These are phyloP conservation scores for Podiceps cristatus DNA, from an alignment of 2,113 vertebrate species.

Conservation along the genomic window DNA sequence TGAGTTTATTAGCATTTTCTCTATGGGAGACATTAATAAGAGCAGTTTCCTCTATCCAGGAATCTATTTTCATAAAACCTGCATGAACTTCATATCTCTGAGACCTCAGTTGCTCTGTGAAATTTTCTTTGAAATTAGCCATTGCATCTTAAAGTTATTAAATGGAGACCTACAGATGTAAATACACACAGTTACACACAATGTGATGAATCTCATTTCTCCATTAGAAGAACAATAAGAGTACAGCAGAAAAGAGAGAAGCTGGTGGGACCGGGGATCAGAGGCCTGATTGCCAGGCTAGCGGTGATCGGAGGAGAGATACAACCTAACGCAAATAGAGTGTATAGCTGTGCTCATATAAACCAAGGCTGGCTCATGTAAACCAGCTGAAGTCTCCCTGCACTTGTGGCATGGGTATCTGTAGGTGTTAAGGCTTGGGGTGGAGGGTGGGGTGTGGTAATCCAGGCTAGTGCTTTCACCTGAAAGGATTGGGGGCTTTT, in stretches of 20 bases:
- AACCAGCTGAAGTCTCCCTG: neutral
- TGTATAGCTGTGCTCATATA: accelerated
- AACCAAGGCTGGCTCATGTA: neutral
- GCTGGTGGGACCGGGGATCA: neutral
- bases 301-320: neutral
- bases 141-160: neutral
- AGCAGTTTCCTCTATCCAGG: neutral
- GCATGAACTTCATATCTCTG: neutral
- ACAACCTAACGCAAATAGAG: neutral
- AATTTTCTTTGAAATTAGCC: slow-evolving; percentile 17
- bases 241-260: neutral
- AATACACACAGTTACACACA: neutral
- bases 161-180: neutral
- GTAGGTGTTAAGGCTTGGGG: neutral
- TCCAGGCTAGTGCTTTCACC: neutral
- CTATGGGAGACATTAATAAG: slow-evolving; percentile 2
- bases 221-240: neutral
- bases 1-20: slow-evolving; percentile 35
- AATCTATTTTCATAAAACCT: slow-evolving; percentile 32
- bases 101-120: neutral
- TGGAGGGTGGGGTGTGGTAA: neutral
- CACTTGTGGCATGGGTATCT: neutral
- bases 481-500: neutral
- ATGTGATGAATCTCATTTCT: neutral
- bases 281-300: too few species aligned